Percentiles rank a stretch among this genome's conserved stretches.
phyloP scores from a whole-genome alignment of 2,113 vertebrate genomes.

The Solenodon paradoxus region DNA sequence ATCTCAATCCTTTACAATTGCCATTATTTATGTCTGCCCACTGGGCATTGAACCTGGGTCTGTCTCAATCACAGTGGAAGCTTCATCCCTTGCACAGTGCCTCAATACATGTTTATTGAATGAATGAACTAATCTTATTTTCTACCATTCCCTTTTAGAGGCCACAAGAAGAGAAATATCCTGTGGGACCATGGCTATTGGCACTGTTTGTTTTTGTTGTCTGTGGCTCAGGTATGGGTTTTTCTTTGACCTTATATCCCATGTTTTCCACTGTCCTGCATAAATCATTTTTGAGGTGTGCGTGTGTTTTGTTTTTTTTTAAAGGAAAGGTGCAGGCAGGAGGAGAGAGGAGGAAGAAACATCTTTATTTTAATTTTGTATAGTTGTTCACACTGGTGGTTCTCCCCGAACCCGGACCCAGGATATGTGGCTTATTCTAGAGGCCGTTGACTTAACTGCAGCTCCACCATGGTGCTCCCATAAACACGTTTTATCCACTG shows the following conservation, averaged over 20 bases:
- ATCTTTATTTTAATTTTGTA: no score
- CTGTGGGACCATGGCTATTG: constrained; percentile 88
- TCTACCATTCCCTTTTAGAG: constrained; percentile 78
- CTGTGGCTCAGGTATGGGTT: constrained; percentile 87
- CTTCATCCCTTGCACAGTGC: not conserved
- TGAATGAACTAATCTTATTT: constrained; percentile 41
- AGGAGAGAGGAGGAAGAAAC: no score
- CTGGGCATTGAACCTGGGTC: not conserved
- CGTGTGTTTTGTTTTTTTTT: no score
- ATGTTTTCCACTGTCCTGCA: not conserved
- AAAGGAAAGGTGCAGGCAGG: no score
- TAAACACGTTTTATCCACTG: constrained; percentile 26
- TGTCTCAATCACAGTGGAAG: not conserved
- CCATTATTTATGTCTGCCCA: not conserved
- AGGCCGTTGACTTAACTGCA: no score
- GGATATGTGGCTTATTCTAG: no score
- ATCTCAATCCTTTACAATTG: not conserved
- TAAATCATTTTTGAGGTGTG: no score
- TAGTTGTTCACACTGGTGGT: no score
- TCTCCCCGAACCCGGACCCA: no score
- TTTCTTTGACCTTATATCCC: constrained; percentile 15
- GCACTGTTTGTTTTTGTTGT: constrained; percentile 89
- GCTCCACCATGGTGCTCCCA: no score
- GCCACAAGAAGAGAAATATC: constrained; percentile 89
- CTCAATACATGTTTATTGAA: not conserved